Evolutionary conservation across 2,797 vertebrate species (phyloP).

Genomic region (Otolemur crassicaudatus): DNA sequence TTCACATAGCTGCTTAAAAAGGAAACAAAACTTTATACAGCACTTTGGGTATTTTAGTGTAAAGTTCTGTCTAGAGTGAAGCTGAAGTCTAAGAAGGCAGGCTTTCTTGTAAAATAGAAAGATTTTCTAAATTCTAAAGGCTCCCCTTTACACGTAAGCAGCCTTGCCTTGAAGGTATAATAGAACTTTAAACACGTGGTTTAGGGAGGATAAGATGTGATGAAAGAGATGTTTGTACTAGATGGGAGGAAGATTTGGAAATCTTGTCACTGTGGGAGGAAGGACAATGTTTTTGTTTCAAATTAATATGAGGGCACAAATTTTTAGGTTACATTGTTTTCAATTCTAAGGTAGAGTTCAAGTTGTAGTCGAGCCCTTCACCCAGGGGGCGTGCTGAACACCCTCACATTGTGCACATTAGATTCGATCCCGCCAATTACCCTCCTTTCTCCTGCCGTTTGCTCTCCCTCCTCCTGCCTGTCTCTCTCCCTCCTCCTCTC

Average conservation of each 20-base stretch:
- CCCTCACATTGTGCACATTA: too few relatives aligned
- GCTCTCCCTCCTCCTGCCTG: too few relatives aligned
- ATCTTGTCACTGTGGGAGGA: not conserved
- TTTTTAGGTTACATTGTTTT: too few relatives aligned
- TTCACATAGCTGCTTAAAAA: not conserved
- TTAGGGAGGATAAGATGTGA: not conserved
- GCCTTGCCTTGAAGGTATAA: not conserved
- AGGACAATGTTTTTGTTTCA: not conserved
- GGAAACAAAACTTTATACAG: not conserved
- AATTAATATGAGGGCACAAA: too few relatives aligned
- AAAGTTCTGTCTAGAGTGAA: not conserved
- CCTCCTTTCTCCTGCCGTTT: too few relatives aligned
- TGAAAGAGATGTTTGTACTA: conserved; percentile 26
- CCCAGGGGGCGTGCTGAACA: too few relatives aligned
- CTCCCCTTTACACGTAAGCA: not conserved
- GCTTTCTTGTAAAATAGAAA: not conserved
- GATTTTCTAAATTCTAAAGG: conserved; percentile 36
- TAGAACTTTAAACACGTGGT: not conserved
- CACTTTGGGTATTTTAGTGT: conserved; percentile 27
- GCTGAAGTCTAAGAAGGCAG: not conserved
- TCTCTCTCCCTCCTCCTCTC: too few relatives aligned
- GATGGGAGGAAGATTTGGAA: not conserved
- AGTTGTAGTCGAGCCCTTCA: too few relatives aligned
- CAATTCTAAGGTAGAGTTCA: too few relatives aligned
- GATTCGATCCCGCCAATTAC: too few relatives aligned